These are phyloP conservation scores for Regulus satrapa DNA, from an alignment of 2,113 vertebrate genomes.

Conservation along the genomic window DNA sequence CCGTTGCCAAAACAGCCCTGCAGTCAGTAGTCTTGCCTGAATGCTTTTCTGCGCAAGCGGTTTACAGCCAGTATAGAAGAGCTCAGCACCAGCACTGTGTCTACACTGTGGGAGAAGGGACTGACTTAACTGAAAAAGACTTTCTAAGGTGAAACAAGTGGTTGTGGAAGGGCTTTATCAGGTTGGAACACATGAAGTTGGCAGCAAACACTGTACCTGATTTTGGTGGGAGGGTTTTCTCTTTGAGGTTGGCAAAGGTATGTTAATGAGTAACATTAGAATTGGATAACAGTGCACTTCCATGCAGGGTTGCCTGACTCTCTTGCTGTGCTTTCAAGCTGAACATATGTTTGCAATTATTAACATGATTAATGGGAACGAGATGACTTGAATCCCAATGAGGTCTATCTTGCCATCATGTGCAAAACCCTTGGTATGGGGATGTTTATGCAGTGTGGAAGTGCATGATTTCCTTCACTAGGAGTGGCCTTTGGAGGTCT, in stretches of 20 bases:
- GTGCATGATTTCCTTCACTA: background rate
- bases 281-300: background rate
- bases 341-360: conserved; percentile 66
- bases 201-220: background rate
- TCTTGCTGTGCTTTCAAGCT: conserved; percentile 58
- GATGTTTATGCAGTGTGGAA: background rate
- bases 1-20: accelerated
- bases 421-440: background rate
- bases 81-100: background rate
- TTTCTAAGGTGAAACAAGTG: background rate
- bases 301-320: conserved; percentile 1
- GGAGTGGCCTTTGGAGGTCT: background rate
- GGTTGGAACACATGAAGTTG: background rate
- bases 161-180: background rate
- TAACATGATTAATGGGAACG: conserved; percentile 52
- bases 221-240: background rate
- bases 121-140: background rate
- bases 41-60: background rate
- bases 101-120: background rate
- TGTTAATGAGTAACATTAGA: conserved; percentile 22
- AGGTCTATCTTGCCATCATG: background rate
- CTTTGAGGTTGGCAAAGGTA: background rate
- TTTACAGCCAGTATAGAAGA: background rate
- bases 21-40: background rate
- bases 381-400: conserved; percentile 38